A percentile compares a stretch with the other conserved stretches of the same genome.
phyloP scores from a whole-genome alignment of 2,113 vertebrate species.

The Chamaetylas fuelleborni region DNA sequence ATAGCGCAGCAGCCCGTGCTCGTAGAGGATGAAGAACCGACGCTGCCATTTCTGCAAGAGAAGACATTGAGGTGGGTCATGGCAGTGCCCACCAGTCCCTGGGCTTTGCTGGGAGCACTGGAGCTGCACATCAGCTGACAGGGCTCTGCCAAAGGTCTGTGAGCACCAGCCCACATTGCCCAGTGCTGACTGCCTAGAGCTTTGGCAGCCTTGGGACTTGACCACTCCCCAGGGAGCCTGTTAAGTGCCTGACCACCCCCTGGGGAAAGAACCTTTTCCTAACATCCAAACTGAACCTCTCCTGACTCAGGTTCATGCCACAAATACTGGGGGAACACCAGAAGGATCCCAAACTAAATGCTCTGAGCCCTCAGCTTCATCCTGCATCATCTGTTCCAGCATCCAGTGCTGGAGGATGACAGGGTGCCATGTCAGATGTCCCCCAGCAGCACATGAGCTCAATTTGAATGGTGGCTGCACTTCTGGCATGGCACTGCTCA shows the following conservation, averaged over 20 bases:
- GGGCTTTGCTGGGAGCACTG: neutral
- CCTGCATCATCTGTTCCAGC: neutral
- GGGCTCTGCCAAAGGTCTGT: neutral
- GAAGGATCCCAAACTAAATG: neutral
- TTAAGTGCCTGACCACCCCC: neutral
- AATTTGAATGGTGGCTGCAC: neutral
- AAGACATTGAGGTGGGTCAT: neutral
- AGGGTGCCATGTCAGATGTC: fast-evolving
- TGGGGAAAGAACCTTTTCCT: neutral
- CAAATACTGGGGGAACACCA: neutral
- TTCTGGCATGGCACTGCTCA: neutral
- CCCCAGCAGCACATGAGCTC: neutral
- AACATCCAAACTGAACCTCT: neutral
- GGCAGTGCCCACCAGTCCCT: neutral
- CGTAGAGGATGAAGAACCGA: slow-evolving; percentile 94
- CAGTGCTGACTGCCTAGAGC: neutral
- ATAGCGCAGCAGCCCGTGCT: slow-evolving; percentile 90
- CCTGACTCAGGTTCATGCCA: neutral
- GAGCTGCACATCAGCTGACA: neutral
- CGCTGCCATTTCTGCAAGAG: slow-evolving; percentile 92
- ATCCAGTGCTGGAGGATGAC: neutral
- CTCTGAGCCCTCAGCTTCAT: neutral
- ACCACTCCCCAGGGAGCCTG: neutral
- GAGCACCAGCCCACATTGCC: neutral
- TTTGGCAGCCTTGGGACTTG: neutral